A percentile compares a stretch with the other conserved stretches of the same genome.
Evolutionary conservation across 2,888 invertebrate genomes (phyloP).

Genomic region (Cataglyphis cursor): DNA sequence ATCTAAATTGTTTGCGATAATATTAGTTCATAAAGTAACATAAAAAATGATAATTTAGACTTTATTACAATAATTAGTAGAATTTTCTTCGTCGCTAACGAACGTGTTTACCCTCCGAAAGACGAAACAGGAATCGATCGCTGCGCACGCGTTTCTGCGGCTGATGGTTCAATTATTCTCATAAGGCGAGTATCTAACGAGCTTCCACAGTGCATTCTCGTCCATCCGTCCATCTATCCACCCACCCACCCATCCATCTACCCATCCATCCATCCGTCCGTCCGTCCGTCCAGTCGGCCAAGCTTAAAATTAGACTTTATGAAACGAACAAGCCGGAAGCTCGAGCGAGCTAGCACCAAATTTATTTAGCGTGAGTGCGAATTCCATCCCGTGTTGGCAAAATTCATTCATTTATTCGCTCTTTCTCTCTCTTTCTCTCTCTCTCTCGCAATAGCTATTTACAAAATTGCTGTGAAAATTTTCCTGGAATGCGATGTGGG

Average conservation of each 20-base stretch:
- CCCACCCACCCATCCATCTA: constrained; percentile 33
- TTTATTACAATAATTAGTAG: not conserved
- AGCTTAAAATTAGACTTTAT: constrained; percentile 73
- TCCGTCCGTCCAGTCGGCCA: constrained; percentile 50
- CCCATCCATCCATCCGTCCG: constrained; percentile 14
- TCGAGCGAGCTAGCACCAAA: constrained; percentile 55
- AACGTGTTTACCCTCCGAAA: not conserved
- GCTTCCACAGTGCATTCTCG: constrained; percentile 43
- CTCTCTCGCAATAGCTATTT: not conserved
- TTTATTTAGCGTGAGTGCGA: constrained; percentile 68
- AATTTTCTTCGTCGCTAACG: not conserved
- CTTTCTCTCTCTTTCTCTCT: not conserved
- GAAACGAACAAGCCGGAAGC: constrained; percentile 73
- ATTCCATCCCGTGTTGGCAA: constrained; percentile 51
- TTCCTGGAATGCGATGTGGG: not conserved
- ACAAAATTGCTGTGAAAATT: constrained; percentile 27
- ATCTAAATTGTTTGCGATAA: not conserved
- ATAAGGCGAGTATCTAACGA: constrained; percentile 69
- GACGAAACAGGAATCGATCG: constrained; percentile 48
- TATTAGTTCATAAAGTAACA: not conserved
- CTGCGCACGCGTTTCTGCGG: constrained; percentile 55
- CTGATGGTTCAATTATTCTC: constrained; percentile 72
- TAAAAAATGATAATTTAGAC: not conserved
- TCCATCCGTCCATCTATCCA: constrained; percentile 32
- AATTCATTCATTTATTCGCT: constrained; percentile 60